These are phyloP conservation scores for Drosophila eugracilis DNA, from an alignment of 1,140 invertebrate genomes.

Conservation along the genomic window DNA sequence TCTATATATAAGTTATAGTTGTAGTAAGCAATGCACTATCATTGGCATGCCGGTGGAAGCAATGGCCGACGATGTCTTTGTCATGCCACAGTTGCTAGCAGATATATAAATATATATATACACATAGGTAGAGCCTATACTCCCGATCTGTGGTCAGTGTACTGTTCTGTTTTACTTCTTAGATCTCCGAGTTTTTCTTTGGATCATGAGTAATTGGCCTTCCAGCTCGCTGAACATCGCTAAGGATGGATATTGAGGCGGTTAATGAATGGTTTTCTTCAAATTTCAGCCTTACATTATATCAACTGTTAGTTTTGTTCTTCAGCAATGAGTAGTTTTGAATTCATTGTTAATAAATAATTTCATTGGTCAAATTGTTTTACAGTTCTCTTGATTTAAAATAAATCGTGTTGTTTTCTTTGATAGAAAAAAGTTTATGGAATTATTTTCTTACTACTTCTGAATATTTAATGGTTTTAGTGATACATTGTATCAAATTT, in stretches of 20 bases:
- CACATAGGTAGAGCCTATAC: not conserved
- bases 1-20: conserved; percentile 1
- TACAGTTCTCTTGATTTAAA: not conserved
- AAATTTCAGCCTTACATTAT: not conserved
- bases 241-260: conserved; percentile 4
- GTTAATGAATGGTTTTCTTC: conserved; percentile 1
- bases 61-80: conserved; percentile 38
- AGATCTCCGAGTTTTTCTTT: not conserved
- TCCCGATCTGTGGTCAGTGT: conserved; percentile 5
- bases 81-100: conserved; percentile 26
- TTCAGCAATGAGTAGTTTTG: not conserved
- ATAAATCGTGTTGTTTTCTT: not conserved
- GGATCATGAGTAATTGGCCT: conserved; percentile 12
- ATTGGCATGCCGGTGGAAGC: conserved; percentile 51
- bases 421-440: no score
- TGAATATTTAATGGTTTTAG: not conserved
- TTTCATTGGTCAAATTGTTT: not conserved
- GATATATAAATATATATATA: not conserved
- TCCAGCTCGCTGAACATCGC: conserved; percentile 12
- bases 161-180: conserved; percentile 5
- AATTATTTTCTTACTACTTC: no score
- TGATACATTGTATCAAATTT: conserved; percentile 10
- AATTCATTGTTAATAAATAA: not conserved
- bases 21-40: conserved; percentile 40
- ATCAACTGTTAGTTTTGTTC: not conserved